Base-by-base conservation (phyloP, 1,140 invertebrate genomes). In the Steinernema khuongi region DNA sequence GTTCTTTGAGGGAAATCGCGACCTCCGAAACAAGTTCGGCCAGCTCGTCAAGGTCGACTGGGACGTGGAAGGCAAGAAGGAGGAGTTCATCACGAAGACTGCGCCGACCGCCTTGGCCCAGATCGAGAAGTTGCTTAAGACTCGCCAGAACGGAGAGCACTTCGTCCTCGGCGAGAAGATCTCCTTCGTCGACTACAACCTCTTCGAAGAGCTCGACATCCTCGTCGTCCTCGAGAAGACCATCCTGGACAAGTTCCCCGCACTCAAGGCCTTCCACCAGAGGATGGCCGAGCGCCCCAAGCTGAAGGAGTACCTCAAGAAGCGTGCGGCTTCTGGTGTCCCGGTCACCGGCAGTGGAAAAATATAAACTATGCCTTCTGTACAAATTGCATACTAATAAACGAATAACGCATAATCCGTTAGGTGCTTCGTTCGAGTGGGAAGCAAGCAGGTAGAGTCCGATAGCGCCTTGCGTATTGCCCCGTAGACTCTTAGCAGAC, bases 321-420 rank as follows among this genome's bases (percentile, higher is more conserved):
- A 82, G 17, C 81, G 85, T 11, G 71, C 69, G 14, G 80, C 79
- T 50, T 80, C 83, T 60, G 74, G 75, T 0, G 71, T 77, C 30
- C 36, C 74, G 11, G 75, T 86, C 1, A 86, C 85, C 67, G 85
- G 85, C 31, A 86, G 85, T 74, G 82, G 79, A 2, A 86, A 86
- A 73, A 84, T 85, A 74, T 86, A 79, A 72, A n/a, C 26, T 32
- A 71, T 69, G 28, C 2, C 18, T n/a, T 72, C 18, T 70, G 19
- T 26, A 11, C 36, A 41, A 41, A n/a, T n/a, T n/a, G n/a, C n/a
- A n/a, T n/a, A n/a, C n/a, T n/a, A n/a, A n/a, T n/a, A n/a, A n/a
- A n/a, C n/a, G n/a, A n/a, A n/a, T n/a, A n/a, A n/a, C n/a, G n/a
- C n/a, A n/a, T n/a, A n/a, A n/a, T n/a, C n/a, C n/a, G n/a, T n/a